Base-by-base conservation (phyloP, 2,113 vertebrate species). In the Eulemur macaco region DNA sequence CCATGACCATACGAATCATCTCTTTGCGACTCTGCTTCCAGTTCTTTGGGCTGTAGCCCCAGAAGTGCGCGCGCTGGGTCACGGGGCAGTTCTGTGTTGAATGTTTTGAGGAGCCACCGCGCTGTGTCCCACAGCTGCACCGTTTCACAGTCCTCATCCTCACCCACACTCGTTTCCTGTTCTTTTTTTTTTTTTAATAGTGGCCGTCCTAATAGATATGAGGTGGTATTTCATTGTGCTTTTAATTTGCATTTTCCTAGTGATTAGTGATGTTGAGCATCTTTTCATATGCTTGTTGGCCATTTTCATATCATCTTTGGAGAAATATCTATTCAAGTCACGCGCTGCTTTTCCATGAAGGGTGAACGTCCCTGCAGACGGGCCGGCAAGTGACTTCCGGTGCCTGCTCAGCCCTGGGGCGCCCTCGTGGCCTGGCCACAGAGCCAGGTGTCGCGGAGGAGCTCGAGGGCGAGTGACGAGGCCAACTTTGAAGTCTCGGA, bases 71-170 rank as follows among this genome's bases (percentile, higher is more conserved):
- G 1, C 1, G 1, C 27, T 3, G 9, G 45, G 1, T 37, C 31
- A 1, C 0, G 0, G 5, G 45, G 39, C 1, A 1, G 10, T 69
- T 34, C 11, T 2, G 1, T 3, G 5, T 29, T 27, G 2, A 1
- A 3, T 1, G 3, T 42, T 34, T 12, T 1, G 56, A 18, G 45
- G 14, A 5, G 1, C 4, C 13, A 0, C 13, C 0, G 0, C 4
- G 0, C 9, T 21, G 31, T 17, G 8, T 8, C 17, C 50, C 52
- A 11, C 31, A 3, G 52, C 52, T 3, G 52, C 50, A 4, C 6
- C 47, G 0, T 39, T 5, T n/a, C 29, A 4, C 11, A 8, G 45
- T 10, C 12, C 34, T 3, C 29, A 3, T 25, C 8, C 37, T 50
- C 3, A 5, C 39, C 42, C 69, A 3, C 47, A 11, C 50, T 11